Percentiles rank a stretch among this genome's conserved stretches.
These are phyloP conservation scores for Chrysemys picta DNA, from an alignment of 2,113 vertebrate species.

Conservation along the genomic window DNA sequence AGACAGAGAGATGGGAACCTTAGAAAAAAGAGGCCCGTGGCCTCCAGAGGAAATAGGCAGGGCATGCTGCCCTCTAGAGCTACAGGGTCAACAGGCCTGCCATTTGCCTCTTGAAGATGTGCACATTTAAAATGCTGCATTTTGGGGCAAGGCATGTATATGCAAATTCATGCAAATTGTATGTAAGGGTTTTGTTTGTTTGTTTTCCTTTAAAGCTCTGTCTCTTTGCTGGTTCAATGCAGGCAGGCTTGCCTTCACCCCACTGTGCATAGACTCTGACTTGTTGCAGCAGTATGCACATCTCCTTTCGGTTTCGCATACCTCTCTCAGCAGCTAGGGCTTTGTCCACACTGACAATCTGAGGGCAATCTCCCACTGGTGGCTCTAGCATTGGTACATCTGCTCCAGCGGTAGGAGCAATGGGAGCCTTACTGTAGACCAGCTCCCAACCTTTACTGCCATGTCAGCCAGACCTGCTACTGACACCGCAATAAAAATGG, in stretches of 20 bases:
- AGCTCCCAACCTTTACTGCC: not conserved
- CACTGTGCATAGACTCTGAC: not conserved
- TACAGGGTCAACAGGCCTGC: not conserved
- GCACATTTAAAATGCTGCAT: not conserved
- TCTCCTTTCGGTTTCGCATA: not conserved
- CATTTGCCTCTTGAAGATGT: not conserved
- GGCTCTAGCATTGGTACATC: accelerated
- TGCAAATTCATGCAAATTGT: not conserved
- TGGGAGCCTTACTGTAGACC: not conserved
- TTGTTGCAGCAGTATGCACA: not conserved
- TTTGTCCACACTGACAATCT: not conserved
- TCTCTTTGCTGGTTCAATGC: too few species aligned
- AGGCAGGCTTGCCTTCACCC: not conserved
- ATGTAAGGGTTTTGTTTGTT: not conserved
- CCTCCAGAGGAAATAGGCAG: not conserved
- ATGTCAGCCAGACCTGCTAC: accelerated
- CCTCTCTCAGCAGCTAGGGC: not conserved
- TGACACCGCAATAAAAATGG: not conserved
- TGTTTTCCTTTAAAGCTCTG: not conserved
- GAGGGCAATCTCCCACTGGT: not conserved
- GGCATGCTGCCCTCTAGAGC: not conserved
- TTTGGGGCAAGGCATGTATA: not conserved
- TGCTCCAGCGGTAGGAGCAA: not conserved
- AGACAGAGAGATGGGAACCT: not conserved
- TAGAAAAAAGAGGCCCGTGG: not conserved